phyloP scores from a whole-genome alignment of 1,140 invertebrate species.

The Luehdorfia chinensis region DNA sequence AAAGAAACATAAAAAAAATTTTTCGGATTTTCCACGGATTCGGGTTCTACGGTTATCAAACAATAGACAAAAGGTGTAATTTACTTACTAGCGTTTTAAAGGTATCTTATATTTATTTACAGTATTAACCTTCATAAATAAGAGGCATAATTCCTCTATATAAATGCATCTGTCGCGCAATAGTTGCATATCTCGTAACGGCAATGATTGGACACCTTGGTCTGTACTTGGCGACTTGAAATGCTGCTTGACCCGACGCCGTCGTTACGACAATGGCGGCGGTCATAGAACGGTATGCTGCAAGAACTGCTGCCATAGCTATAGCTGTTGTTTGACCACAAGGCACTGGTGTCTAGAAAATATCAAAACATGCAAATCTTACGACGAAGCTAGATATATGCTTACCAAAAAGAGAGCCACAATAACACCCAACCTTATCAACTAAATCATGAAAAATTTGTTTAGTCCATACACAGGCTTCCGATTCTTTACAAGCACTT shows the following conservation, averaged over 20 bases:
- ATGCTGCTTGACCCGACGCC: neutral
- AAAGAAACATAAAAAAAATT: too few relatives aligned
- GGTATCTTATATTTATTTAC: too few relatives aligned
- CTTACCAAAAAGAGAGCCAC: too few relatives aligned
- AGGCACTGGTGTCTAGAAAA: conserved; percentile 10
- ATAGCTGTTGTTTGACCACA: conserved; percentile 6
- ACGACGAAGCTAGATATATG: too few relatives aligned
- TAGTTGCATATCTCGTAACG: conserved; percentile 15
- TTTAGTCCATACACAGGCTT: conserved; percentile 88
- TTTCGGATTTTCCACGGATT: too few relatives aligned
- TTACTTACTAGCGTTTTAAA: too few relatives aligned
- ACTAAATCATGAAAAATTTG: conserved; percentile 85
- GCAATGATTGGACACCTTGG: conserved; percentile 14
- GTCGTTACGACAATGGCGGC: conserved; percentile 9
- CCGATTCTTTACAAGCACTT: conserved; percentile 87
- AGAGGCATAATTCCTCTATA: conserved; percentile 38
- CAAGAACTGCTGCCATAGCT: conserved; percentile 8
- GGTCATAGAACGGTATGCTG: conserved; percentile 1
- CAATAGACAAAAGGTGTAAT: too few relatives aligned
- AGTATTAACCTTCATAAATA: conserved; percentile 42
- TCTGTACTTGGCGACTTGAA: conserved; percentile 5
- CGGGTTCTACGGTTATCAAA: too few relatives aligned
- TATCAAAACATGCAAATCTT: neutral
- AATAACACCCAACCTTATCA: conserved; percentile 71
- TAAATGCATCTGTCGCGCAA: conserved; percentile 35